These are phyloP conservation scores for Notodonta dromedarius DNA, from an alignment of 2,888 invertebrate species.

Conservation along the genomic window DNA sequence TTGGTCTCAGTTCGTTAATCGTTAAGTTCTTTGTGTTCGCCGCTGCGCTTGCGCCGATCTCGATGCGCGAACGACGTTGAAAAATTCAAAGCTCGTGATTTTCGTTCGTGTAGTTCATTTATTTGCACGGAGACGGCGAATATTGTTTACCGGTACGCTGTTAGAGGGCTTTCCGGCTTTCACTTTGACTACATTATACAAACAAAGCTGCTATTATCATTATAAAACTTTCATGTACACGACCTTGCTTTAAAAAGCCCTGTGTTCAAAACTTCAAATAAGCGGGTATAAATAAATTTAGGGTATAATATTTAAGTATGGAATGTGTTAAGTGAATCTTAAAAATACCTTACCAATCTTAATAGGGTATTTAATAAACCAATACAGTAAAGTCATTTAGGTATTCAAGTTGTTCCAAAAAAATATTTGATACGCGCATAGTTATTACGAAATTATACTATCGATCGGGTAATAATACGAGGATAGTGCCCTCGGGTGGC, in stretches of 20 bases:
- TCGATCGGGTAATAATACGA: slow-evolving; percentile 77
- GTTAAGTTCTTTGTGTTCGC: slow-evolving; percentile 71
- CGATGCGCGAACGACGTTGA: slow-evolving; percentile 74
- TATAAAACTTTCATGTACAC: not conserved
- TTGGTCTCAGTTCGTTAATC: slow-evolving; percentile 73
- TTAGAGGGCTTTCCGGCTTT: slow-evolving; percentile 57
- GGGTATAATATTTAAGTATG: too few relatives aligned
- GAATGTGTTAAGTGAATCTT: not conserved
- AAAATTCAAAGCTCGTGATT: slow-evolving; percentile 80
- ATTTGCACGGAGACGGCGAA: slow-evolving; percentile 66
- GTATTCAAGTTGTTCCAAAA: slow-evolving; percentile 47
- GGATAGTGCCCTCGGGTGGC: slow-evolving; percentile 71
- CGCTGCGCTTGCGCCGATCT: slow-evolving; percentile 64
- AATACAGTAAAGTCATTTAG: slow-evolving; percentile 14
- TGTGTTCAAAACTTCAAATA: not conserved
- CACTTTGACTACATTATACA: slow-evolving; percentile 50
- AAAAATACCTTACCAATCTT: too few relatives aligned
- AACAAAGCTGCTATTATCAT: slow-evolving; percentile 27
- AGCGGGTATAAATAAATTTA: too few relatives aligned
- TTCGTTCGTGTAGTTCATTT: slow-evolving; percentile 78
- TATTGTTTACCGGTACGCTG: slow-evolving; percentile 65
- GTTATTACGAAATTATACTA: slow-evolving; percentile 78
- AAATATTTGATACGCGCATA: slow-evolving; percentile 62
- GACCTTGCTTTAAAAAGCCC: not conserved
- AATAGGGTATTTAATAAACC: too few relatives aligned